Evolutionary conservation across 2,113 vertebrate species (phyloP), one percentile per base, ranked within the genome.

Genomic region (Myotis lucifugus): DNA sequence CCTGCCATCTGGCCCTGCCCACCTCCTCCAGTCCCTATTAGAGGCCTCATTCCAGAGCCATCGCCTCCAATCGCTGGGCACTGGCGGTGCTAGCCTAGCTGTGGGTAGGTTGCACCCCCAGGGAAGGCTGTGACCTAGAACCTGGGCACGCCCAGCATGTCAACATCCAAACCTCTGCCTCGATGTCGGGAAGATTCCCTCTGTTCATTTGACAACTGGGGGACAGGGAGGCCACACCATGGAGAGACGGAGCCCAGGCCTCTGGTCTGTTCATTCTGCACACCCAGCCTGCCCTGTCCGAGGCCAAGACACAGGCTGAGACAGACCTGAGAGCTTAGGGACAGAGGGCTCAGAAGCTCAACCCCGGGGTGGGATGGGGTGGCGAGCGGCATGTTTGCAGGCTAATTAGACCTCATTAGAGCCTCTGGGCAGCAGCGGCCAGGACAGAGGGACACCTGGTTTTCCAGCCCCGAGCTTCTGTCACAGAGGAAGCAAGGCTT

Each of bases 221-320:
- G 21, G 1, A 23, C 34, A 13, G 70, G 10, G 2, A 48, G 18
- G 14, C 23, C 40, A 64, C 6, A 15, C 2, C 0, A 8, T 6
- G 15, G 17, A 46, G 23, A 17, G 66, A 17, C 42, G 8, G 37
- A 27, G 34, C 50, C 27, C 1, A 0, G n/a, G 48, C 15, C 8
- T n/a, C 0, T 2, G 52, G 0, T 70, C 59, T 25, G 8, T 50
- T 34, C 4, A 0, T 3, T 4, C 2, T 4, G 5, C n/a, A 42
- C 23, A 76, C 6, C 2, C 27, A 37, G n/a, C 52, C 72, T 34
- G 18, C 2, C 15, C 21, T 15, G 18, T 74, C 54, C 40, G 27
- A 50, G 46, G 29, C 46, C 17, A 15, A 46, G n/a, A 82, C 3
- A 2, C 52, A 40, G 52, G 42, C 29, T 0, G 50, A 85, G n/a